phyloP scores from a whole-genome alignment of 2,888 invertebrate species.

The Nebria brevicollis region DNA sequence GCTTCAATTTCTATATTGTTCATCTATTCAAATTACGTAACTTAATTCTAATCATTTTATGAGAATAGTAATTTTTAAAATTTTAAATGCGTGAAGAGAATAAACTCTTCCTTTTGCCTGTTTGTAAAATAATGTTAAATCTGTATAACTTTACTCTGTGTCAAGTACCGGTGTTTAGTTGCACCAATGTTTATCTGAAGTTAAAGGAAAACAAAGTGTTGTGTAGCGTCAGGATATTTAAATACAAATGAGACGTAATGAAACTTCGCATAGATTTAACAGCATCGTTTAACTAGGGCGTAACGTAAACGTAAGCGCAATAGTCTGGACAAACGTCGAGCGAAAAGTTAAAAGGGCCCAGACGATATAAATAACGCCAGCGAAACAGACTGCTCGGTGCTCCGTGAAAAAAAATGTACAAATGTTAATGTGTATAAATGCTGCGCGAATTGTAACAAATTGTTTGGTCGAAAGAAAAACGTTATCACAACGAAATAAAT shows the following conservation, averaged over 20 bases:
- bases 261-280: constrained; percentile 35
- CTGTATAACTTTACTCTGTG: constrained; percentile 27
- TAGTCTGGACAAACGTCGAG: constrained; percentile 32
- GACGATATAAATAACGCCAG: constrained; percentile 61
- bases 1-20: too few relatives aligned
- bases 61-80: too few relatives aligned
- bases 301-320: neutral
- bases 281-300: neutral
- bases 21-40: too few relatives aligned
- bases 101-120: too few relatives aligned
- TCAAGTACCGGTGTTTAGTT: constrained; percentile 7
- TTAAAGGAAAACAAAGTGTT: constrained; percentile 34
- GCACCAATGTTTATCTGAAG: constrained; percentile 37
- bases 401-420: constrained; percentile 53
- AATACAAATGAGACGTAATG: constrained; percentile 47
- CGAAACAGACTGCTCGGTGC: constrained; percentile 34
- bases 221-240: constrained; percentile 25
- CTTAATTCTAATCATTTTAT: too few relatives aligned
- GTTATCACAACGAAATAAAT: constrained; percentile 57
- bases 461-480: constrained; percentile 61
- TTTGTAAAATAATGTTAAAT: constrained; percentile 13
- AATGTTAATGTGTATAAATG: constrained; percentile 63
- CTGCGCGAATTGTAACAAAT: constrained; percentile 63
- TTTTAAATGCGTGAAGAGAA: too few relatives aligned
- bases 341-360: constrained; percentile 60